These are phyloP conservation scores for Iphiclides podalirius DNA, from an alignment of 2,888 invertebrate genomes.

Conservation along the genomic window DNA sequence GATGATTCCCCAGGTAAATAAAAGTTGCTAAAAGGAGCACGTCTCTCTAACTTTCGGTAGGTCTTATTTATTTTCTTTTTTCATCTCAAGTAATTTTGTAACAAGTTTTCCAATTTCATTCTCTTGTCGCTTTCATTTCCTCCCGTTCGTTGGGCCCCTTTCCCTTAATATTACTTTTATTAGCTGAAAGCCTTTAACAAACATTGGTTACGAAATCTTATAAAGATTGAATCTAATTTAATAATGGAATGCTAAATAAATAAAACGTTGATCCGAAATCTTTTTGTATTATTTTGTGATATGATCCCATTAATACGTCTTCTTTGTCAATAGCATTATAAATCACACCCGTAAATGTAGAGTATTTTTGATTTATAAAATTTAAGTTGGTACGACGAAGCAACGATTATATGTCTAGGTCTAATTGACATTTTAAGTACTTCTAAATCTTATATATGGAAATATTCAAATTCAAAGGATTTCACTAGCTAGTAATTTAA, in stretches of 20 bases:
- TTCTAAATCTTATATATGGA: too few species aligned
- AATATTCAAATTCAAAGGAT: too few species aligned
- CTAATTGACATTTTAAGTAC: too few species aligned
- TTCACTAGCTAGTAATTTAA: too few species aligned
- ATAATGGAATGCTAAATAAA: slow-evolving; percentile 33
- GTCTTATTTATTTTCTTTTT: slow-evolving; percentile 64
- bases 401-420: too few species aligned
- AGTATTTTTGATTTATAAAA: too few species aligned
- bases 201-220: slow-evolving; percentile 71
- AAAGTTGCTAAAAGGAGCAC: slow-evolving; percentile 42
- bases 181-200: slow-evolving; percentile 76
- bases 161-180: slow-evolving; percentile 76
- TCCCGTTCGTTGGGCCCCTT: slow-evolving; percentile 56
- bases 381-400: too few species aligned
- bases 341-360: too few species aligned
- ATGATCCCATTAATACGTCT: too few species aligned
- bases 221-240: slow-evolving; percentile 60
- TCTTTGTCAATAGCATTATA: too few species aligned
- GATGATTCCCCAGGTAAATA: slow-evolving; percentile 38
- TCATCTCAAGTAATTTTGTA: slow-evolving; percentile 71
- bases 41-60: slow-evolving; percentile 59
- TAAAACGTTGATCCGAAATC: slow-evolving; percentile 30
- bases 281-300: neutral
- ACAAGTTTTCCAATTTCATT: slow-evolving; percentile 80
- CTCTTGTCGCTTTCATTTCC: slow-evolving; percentile 77